Evolutionary conservation across 1,140 invertebrate species (phyloP).

Genomic region (Nephotettix cincticeps): DNA sequence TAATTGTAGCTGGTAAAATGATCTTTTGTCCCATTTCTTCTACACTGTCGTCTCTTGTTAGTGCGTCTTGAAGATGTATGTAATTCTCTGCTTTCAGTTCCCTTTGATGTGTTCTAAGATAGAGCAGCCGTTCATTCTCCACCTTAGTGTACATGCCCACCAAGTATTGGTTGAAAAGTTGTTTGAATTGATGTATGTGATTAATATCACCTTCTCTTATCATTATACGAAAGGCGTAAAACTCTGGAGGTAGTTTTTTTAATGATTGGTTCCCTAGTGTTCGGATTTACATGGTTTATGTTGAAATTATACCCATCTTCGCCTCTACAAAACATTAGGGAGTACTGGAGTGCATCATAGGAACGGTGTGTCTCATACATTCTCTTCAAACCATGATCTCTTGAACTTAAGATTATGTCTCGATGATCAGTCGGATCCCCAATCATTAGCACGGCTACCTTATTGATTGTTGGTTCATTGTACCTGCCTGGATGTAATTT

Average conservation of each 20-base stretch:
- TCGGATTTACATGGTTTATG: constrained; percentile 18
- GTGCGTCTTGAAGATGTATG: constrained; percentile 43
- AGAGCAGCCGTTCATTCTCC: constrained; percentile 48
- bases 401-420: constrained; percentile 40
- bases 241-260: constrained; percentile 42
- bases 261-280: constrained; percentile 19
- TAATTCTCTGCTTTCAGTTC: constrained; percentile 39
- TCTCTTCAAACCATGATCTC: constrained; percentile 32
- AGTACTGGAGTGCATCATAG: constrained; percentile 47
- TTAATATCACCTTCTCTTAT: neutral
- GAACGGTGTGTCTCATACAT: constrained; percentile 42
- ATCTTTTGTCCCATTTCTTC: constrained; percentile 34
- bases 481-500: constrained; percentile 5
- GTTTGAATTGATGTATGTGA: constrained; percentile 38
- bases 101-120: constrained; percentile 43
- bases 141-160: constrained; percentile 51
- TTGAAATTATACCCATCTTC: constrained; percentile 36
- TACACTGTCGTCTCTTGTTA: constrained; percentile 32
- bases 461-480: constrained; percentile 41
- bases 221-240: constrained; percentile 41
- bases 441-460: constrained; percentile 41
- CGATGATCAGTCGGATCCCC: constrained; percentile 38
- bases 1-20: constrained; percentile 50
- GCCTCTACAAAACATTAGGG: constrained; percentile 44
- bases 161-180: constrained; percentile 46